phyloP scores from a whole-genome alignment of 1,140 invertebrate genomes.

The Lepidurus arcticus region DNA sequence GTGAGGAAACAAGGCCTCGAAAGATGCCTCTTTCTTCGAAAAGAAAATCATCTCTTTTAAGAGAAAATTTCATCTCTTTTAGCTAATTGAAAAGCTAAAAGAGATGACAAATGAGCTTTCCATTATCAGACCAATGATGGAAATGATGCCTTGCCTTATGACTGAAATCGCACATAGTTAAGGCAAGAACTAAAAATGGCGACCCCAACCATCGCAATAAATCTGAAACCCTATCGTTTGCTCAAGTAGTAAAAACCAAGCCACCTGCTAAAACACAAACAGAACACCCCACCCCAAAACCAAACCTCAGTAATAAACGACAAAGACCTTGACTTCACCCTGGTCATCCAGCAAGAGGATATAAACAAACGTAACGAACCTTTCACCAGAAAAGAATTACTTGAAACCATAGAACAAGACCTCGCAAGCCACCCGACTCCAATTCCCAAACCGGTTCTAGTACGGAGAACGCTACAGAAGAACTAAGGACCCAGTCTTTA shows the following conservation, averaged over 20 bases:
- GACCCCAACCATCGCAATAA: background rate
- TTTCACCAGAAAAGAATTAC: background rate
- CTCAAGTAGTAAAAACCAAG: conserved; percentile 6
- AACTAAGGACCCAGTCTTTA: too few relatives aligned
- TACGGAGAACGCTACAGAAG: background rate
- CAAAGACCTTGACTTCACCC: background rate
- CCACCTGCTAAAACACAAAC: background rate
- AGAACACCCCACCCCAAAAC: background rate
- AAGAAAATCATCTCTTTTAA: too few relatives aligned
- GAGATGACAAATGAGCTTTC: background rate
- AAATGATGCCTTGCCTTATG: background rate
- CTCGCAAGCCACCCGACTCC: conserved; percentile 2
- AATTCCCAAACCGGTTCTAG: background rate
- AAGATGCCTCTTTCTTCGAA: background rate
- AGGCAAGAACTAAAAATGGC: background rate
- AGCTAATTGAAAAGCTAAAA: background rate
- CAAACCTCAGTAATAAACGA: background rate
- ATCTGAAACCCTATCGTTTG: background rate
- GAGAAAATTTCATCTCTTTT: too few relatives aligned
- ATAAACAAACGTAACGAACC: conserved; percentile 1
- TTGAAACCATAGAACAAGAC: background rate
- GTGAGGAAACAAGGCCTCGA: background rate
- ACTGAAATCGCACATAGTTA: background rate
- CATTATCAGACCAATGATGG: background rate
- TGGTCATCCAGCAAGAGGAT: background rate